A percentile compares a stretch with the other conserved stretches of the same genome.
Conservation (phyloP, 1,140 invertebrate species). For the Drosophila suzukii region DNA sequence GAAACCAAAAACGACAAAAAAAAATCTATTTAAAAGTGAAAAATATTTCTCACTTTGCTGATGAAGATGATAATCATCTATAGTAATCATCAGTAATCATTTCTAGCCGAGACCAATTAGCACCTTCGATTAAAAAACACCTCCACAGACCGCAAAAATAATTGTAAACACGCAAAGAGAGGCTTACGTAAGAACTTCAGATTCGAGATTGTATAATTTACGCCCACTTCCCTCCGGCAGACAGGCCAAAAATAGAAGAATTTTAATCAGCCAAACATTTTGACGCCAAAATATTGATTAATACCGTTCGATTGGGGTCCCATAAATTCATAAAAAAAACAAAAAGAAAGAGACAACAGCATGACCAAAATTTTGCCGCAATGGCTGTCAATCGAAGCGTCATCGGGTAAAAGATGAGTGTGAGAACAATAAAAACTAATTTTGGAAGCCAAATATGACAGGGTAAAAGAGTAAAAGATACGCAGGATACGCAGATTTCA, state of each 20-base stretch:
- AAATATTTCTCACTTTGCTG: constrained; percentile 13
- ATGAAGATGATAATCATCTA: constrained; percentile 39
- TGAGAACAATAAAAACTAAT: constrained; percentile 45
- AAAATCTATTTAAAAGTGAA: constrained; percentile 2
- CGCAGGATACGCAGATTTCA: constrained; percentile 27
- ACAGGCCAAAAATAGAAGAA: constrained; percentile 64
- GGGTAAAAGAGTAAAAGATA: neutral
- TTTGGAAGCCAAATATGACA: constrained; percentile 25
- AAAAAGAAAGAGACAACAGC: constrained; percentile 18
- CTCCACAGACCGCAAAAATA: constrained; percentile 34
- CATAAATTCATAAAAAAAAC: constrained; percentile 45
- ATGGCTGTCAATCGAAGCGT: constrained; percentile 20
- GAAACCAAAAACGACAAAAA: constrained; percentile 4
- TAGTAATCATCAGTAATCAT: constrained; percentile 35
- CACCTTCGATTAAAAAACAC: constrained; percentile 54
- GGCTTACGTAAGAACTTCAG: constrained; percentile 50
- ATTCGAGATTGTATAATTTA: constrained; percentile 12
- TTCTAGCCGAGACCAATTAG: constrained; percentile 48
- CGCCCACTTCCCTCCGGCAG: constrained; percentile 27
- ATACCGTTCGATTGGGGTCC: constrained; percentile 65
- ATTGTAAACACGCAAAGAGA: constrained; percentile 50
- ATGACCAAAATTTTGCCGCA: constrained; percentile 10
- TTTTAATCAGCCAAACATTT: constrained; percentile 72
- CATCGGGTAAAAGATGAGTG: constrained; percentile 18
- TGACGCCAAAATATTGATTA: constrained; percentile 70